A percentile compares a stretch with the other conserved stretches of the same genome.
These are phyloP conservation scores for Nomada fucata DNA, from an alignment of 2,888 invertebrate species.

Conservation along the genomic window DNA sequence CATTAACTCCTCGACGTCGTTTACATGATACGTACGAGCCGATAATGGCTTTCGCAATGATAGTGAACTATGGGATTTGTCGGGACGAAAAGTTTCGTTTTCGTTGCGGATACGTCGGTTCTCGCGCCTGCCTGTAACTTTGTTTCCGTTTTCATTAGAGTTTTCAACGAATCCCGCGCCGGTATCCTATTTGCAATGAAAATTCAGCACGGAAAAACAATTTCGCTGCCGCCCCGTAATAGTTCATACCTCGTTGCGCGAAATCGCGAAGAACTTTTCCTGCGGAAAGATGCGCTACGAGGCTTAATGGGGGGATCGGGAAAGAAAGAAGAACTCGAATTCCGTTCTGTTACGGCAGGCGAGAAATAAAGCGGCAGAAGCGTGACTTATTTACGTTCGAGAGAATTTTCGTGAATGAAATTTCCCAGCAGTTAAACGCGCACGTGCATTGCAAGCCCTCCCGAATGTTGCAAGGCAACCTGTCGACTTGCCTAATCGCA, in stretches of 20 bases:
- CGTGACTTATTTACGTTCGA: too few species aligned
- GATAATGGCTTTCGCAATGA: background rate
- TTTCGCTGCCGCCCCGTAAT: background rate
- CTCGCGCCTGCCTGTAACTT: background rate
- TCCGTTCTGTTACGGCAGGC: background rate
- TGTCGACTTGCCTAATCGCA: too few species aligned
- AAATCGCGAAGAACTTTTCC: conserved; percentile 11
- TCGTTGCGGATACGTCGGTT: background rate
- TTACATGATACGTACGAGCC: background rate
- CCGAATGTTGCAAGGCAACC: too few species aligned
- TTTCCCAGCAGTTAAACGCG: too few species aligned
- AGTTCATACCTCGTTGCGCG: background rate
- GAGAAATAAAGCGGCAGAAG: background rate
- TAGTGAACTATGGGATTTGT: background rate
- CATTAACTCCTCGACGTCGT: background rate
- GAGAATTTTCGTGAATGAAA: too few species aligned
- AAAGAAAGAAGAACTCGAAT: too few species aligned
- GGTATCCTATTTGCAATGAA: conserved; percentile 19
- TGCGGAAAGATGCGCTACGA: background rate
- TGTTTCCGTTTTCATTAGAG: conserved; percentile 26
- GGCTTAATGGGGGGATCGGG: conserved; percentile 1
- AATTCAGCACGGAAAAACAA: conserved; percentile 11
- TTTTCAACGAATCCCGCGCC: background rate
- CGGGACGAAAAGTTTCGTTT: background rate
- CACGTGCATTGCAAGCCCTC: too few species aligned